Conservation (phyloP, 2,888 invertebrate genomes). For the Cheilosia impressa region DNA sequence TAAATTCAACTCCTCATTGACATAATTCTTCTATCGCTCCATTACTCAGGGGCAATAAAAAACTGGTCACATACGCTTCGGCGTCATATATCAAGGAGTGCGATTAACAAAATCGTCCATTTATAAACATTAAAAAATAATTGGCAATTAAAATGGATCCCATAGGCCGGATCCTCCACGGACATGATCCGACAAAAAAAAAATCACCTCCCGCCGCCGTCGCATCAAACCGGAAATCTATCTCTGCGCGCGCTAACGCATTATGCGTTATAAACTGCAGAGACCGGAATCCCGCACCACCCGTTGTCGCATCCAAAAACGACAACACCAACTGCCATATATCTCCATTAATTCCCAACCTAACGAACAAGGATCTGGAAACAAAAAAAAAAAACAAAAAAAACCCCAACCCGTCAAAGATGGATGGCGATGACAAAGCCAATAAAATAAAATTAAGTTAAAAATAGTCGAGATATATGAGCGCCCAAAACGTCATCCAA, state of each 20-base stretch:
- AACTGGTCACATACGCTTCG: slow-evolving; percentile 61
- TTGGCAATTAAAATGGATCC: slow-evolving; percentile 75
- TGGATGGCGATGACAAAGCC: slow-evolving; percentile 76
- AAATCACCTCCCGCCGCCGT: slow-evolving; percentile 25
- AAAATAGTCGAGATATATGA: slow-evolving; percentile 82
- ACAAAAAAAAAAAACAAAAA: slow-evolving; percentile 19
- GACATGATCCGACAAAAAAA: slow-evolving; percentile 2
- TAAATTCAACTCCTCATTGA: slow-evolving; percentile 54
- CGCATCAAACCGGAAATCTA: slow-evolving; percentile 66
- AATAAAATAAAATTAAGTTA: slow-evolving; percentile 84
- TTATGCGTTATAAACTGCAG: slow-evolving; percentile 66
- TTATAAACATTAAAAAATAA: slow-evolving; percentile 76
- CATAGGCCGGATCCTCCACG: slow-evolving; percentile 43
- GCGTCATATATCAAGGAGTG: slow-evolving; percentile 69
- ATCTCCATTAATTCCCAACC: slow-evolving; percentile 69
- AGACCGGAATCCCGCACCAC: slow-evolving; percentile 25
- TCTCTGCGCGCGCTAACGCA: slow-evolving; percentile 67
- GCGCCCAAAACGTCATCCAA: slow-evolving; percentile 76
- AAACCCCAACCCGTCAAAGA: slow-evolving; percentile 39
- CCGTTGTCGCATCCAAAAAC: not conserved
- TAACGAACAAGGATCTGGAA: slow-evolving; percentile 57
- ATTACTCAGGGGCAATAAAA: slow-evolving; percentile 71
- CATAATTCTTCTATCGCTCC: slow-evolving; percentile 70
- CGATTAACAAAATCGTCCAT: slow-evolving; percentile 75
- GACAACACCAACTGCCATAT: slow-evolving; percentile 68